A percentile compares a stretch with the other conserved stretches of the same genome.
Conservation (phyloP, 1,140 invertebrate genomes). For the Diorhabda sublineata region DNA sequence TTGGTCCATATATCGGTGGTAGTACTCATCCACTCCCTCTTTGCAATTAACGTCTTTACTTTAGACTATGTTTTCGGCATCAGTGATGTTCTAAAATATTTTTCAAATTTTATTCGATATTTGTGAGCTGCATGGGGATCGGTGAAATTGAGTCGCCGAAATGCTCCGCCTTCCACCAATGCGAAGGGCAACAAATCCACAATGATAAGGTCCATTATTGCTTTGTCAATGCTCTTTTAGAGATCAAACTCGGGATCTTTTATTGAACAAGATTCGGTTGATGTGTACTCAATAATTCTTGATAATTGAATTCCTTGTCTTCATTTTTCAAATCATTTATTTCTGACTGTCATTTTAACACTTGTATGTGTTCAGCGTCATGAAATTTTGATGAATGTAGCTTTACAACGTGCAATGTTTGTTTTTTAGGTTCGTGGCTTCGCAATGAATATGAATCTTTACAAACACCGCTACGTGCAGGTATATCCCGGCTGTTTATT, state of each 20-base stretch:
- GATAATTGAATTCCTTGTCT: neutral
- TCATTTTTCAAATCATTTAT: neutral
- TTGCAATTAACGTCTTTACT: neutral
- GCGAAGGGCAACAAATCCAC: constrained; percentile 39
- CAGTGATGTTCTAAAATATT: constrained; percentile 35
- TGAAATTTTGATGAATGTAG: neutral
- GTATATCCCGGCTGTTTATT: no score
- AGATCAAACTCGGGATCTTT: neutral
- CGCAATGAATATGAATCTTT: neutral
- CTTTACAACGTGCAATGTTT: neutral
- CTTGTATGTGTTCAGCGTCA: neutral
- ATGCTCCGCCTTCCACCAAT: constrained; percentile 36
- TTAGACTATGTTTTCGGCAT: neutral
- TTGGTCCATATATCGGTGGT: neutral
- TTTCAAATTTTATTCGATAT: constrained; percentile 36
- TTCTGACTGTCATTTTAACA: neutral
- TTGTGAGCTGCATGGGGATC: constrained; percentile 31
- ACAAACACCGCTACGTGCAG: neutral
- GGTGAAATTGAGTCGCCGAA: constrained; percentile 35
- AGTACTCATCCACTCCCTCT: neutral
- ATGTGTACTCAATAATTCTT: neutral
- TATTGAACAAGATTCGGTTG: neutral
- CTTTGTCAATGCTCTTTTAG: constrained; percentile 12
- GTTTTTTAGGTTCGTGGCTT: neutral
- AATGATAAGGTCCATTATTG: constrained; percentile 38